Evolutionary conservation across 2,888 invertebrate species (phyloP), one percentile per base, ranked within the genome.

Genomic region (Meiosimyza platycephala): DNA sequence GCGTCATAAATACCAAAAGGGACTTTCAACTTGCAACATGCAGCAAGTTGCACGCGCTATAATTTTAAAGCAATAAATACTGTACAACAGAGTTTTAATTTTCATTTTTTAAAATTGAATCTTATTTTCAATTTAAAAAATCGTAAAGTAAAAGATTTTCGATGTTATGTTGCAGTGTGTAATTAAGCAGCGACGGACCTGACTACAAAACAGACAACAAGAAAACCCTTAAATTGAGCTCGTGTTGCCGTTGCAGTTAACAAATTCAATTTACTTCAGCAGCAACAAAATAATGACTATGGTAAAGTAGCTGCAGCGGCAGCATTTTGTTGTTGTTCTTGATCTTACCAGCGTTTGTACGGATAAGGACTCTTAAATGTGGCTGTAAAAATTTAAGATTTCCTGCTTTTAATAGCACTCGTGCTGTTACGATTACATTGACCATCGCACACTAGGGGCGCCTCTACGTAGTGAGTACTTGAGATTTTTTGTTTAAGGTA

Each of bases 21-120:
- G 62, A 52, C 51, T 66, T 76, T 72, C 70, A 75, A 69, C 69
- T 63, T 59, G 60, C 63, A 71, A 62, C 68, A 50, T 47, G 62
- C 40, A 64, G 28, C 71, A 52, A 54, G 50, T 60, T 47, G 13
- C 54, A 68, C 72, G 63, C 76, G 79, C 80, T 81, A 80, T 80
- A 79, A 80, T 80, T 80, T 79, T 80, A 79, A 81, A 80, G 80
- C 80, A 76, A 71, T 64, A 70, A 66, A 52, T 12, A 40, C 62
- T 33, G 62, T 62, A 11, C 62, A 40, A 51, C 50, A 50, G 28
- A 50, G 28, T 48, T 22, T 70, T 62, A 62, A 59, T 40, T 70
- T 66, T 16, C 28, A 74, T 73, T 73, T n/a, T 68, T 68, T 73
- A 69, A 63, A 7, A 6, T 40, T 6, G 9, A 40, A 40, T 7